Percentiles rank a stretch among this genome's conserved stretches.
phyloP scores from a whole-genome alignment of 2,888 invertebrate species.

The Caenorhabditis sp. region DNA sequence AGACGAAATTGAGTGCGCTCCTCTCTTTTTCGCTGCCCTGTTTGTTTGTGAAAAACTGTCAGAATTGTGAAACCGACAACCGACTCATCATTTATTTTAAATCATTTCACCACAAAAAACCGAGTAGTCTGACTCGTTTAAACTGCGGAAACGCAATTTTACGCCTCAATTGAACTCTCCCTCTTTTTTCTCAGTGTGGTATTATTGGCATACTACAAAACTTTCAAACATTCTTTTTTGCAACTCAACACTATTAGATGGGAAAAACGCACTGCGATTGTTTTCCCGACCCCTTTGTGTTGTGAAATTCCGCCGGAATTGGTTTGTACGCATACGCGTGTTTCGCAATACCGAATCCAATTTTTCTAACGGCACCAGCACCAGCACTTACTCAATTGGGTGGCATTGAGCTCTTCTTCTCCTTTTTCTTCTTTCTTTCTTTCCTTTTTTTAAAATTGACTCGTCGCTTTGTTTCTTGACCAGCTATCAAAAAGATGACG shows the following conservation, averaged over 20 bases:
- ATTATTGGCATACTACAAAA: slow-evolving; percentile 27
- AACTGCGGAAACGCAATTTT: slow-evolving; percentile 32
- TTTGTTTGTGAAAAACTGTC: slow-evolving; percentile 33
- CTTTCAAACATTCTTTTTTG: slow-evolving; percentile 12
- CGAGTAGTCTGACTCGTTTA: neutral
- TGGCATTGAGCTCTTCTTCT: no score
- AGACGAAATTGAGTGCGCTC: slow-evolving; percentile 18
- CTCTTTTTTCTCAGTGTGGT: slow-evolving; percentile 4
- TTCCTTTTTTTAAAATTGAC: no score
- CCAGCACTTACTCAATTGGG: slow-evolving; percentile 35
- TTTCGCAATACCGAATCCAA: slow-evolving; percentile 53
- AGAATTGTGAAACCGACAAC: slow-evolving; percentile 5
- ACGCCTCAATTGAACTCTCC: slow-evolving; percentile 33
- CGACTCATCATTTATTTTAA: no score
- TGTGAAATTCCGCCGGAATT: slow-evolving; percentile 27
- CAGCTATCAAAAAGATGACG: no score
- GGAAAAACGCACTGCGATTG: slow-evolving; percentile 17
- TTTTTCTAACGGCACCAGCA: neutral
- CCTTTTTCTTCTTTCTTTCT: no score
- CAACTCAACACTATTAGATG: neutral
- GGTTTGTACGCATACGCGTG: slow-evolving; percentile 6
- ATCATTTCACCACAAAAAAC: slow-evolving; percentile 17
- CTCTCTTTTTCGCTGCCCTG: slow-evolving; percentile 1
- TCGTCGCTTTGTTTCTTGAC: no score
- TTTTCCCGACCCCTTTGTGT: slow-evolving; percentile 17